Evolutionary conservation across 2,797 vertebrate genomes (phyloP), one percentile per base, ranked within the genome.

Genomic region (Mus caroli): DNA sequence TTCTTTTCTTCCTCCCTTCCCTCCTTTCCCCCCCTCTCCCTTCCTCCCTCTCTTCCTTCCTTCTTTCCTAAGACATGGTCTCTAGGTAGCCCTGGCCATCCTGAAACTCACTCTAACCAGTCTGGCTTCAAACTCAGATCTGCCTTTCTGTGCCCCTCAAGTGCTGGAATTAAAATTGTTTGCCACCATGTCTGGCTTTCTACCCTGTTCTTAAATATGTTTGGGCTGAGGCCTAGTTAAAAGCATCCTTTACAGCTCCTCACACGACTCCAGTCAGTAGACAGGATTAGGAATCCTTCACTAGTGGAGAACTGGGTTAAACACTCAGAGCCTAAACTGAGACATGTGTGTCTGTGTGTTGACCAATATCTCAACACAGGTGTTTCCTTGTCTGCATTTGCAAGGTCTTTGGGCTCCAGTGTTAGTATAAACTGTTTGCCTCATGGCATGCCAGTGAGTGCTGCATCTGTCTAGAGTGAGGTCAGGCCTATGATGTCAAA

Each of bases 331-430:
- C 28, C 60, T 54, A 58, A 78, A 85, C n/a, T 50, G n/a, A 52
- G 43, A 46, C 52, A 10, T 13, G 46, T 58, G 24, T 19, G 71
- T 58, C 24, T 46, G 52, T 43, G 37, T 80, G 60, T 92, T 62
- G 62, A 79, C 79, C 46, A 71, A 19, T 76, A 77, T 86, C 43
- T 50, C 67, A 88, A 10, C 75, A 79, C 15, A 75, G 1, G 0
- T 92, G 28, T 94, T 93, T 93, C 26, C 15, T 89, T 20, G 56
- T 94, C 50, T 94, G 40, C 88, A 90, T 92, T 89, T 26, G n/a
- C 20, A 60, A 85, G 96, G 11, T 8, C 54, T 56, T 82, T 54
- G 77, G 73, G 43, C 11, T 88, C 4, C 22, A 52, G 40, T n/a
- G 6, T 76, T 92, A 67, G n/a, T 83, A 7, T 69, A 20, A 94